phyloP scores from a whole-genome alignment of 1,140 invertebrate genomes.

The Apis cerana region DNA sequence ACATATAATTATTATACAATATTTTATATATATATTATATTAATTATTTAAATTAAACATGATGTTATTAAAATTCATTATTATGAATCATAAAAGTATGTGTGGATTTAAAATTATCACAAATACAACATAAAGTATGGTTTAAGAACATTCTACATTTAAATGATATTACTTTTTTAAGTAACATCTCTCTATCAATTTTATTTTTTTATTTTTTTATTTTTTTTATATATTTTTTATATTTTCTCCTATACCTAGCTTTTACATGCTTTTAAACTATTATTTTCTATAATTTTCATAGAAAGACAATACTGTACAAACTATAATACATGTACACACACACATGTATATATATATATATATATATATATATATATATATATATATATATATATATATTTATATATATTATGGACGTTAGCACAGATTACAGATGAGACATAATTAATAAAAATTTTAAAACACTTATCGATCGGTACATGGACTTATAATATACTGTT shows the following conservation, averaged over 20 bases:
- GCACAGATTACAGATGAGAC: constrained; percentile 63
- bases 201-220: constrained; percentile 27
- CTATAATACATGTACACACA: constrained; percentile 65
- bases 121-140: constrained; percentile 32
- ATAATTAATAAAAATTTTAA: constrained; percentile 57
- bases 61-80: background rate
- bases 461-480: constrained; percentile 66
- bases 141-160: constrained; percentile 37
- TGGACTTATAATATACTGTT: constrained; percentile 59
- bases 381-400: no score
- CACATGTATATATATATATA: no score
- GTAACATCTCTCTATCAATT: constrained; percentile 23
- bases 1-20: background rate
- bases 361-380: no score
- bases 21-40: background rate
- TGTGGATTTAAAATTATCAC: background rate
- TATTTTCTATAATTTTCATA: constrained; percentile 62
- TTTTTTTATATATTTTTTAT: constrained; percentile 21
- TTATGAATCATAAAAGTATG: background rate
- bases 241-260: constrained; percentile 34
- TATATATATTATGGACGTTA: constrained; percentile 59
- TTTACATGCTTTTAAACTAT: constrained; percentile 56
- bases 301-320: constrained; percentile 67
- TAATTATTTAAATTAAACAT: background rate
- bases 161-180: background rate